A percentile compares a stretch with the other conserved stretches of the same genome.
phyloP scores from a whole-genome alignment of 2,888 invertebrate species.

The Hetaerina titia region DNA sequence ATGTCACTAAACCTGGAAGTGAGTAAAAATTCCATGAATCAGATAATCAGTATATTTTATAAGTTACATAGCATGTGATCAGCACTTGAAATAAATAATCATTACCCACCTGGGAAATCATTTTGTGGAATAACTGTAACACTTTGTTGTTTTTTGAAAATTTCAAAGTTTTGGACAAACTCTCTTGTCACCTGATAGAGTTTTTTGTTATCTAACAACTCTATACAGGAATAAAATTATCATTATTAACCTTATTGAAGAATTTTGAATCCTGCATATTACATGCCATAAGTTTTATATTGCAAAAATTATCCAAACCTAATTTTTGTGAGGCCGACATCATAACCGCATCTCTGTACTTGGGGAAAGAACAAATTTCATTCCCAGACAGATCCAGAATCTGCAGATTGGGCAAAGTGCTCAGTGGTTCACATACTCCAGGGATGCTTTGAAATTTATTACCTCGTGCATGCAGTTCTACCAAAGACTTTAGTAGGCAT shows the following conservation, averaged over 20 bases:
- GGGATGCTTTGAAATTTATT: constrained; percentile 81
- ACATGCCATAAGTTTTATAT: neutral
- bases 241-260: neutral
- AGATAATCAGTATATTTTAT: too few relatives aligned
- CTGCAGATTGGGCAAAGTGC: constrained; percentile 79
- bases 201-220: constrained; percentile 34
- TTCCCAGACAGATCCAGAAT: constrained; percentile 82
- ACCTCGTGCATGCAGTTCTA: constrained; percentile 80
- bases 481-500: constrained; percentile 79
- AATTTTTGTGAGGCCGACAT: constrained; percentile 80
- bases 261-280: neutral
- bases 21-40: neutral
- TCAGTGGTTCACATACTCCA: constrained; percentile 80
- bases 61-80: neutral
- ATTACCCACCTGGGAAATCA: neutral
- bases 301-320: constrained; percentile 76
- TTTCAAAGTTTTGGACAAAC: constrained; percentile 47
- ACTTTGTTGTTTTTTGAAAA: constrained; percentile 44
- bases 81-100: neutral
- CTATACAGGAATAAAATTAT: constrained; percentile 6
- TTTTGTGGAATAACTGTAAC: neutral
- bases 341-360: constrained; percentile 85
- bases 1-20: neutral
- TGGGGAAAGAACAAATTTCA: constrained; percentile 82
- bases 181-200: constrained; percentile 26